Conservation (phyloP, 1,140 invertebrate species). For the Dufourea novaeangliae region DNA sequence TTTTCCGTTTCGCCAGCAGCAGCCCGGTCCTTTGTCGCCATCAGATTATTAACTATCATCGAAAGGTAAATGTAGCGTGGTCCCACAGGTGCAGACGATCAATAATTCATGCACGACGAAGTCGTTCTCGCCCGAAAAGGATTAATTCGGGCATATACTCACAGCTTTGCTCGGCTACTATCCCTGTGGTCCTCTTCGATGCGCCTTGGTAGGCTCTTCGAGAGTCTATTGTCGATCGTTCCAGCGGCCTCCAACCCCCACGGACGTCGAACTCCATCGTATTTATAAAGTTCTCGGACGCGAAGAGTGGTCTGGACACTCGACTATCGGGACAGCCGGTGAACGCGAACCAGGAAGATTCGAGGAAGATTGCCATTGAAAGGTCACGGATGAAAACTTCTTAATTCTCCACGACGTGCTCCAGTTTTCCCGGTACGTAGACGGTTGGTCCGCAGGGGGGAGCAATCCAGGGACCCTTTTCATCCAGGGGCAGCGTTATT, state of each 20-base stretch:
- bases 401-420: constrained; percentile 61
- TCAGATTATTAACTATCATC: constrained; percentile 79
- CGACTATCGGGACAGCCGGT: no score
- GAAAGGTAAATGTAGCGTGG: constrained; percentile 70
- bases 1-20: constrained; percentile 67
- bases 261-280: constrained; percentile 57
- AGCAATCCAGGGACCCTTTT: no score
- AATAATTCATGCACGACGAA: constrained; percentile 73
- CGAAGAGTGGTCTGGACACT: not conserved
- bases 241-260: constrained; percentile 1
- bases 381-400: constrained; percentile 60
- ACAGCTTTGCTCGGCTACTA: constrained; percentile 5
- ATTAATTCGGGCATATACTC: constrained; percentile 60
- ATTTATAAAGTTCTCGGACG: constrained; percentile 69
- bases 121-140: constrained; percentile 52
- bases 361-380: constrained; percentile 38
- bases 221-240: constrained; percentile 18
- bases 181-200: constrained; percentile 2
- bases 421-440: constrained; percentile 41
- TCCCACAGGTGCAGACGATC: constrained; percentile 57
- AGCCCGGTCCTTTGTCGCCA: constrained; percentile 72
- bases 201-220: constrained; percentile 1
- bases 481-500: constrained; percentile 42
- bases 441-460: not conserved
- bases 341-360: constrained; percentile 2